A percentile compares a stretch with the other conserved stretches of the same genome.
Evolutionary conservation across 30 jellyfish, hydroid and myxozoan species (phyloP).

Genomic region (Chironex yamaguchii): DNA sequence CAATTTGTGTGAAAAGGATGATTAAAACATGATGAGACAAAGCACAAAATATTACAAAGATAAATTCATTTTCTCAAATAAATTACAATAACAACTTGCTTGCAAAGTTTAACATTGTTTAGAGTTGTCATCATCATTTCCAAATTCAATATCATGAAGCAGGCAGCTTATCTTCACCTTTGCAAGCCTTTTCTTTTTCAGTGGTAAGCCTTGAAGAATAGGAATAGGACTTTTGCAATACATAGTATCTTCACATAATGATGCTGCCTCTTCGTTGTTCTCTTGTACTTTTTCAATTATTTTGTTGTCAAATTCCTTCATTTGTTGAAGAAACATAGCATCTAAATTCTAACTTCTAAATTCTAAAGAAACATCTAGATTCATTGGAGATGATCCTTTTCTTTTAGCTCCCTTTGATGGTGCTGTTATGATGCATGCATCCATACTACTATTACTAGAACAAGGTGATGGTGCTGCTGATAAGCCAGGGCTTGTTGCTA

Average conservation of each 20-base stretch:
- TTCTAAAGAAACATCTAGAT: background rate
- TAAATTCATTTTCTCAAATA: too few species aligned
- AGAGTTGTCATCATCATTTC: background rate
- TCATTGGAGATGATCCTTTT: too few species aligned
- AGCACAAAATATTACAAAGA: background rate
- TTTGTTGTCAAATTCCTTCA: conserved; percentile 21
- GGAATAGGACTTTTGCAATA: conserved; percentile 12
- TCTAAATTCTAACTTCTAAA: background rate
- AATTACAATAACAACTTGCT: too few species aligned
- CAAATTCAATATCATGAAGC: conserved; percentile 24
- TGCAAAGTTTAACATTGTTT: too few species aligned
- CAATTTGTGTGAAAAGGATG: too few species aligned
- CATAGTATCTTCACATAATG: background rate
- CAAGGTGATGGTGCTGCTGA: conserved; percentile 25
- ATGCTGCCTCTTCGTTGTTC: background rate
- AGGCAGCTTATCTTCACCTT: background rate
- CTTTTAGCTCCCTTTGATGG: background rate
- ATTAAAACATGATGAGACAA: too few species aligned
- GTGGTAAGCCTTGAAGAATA: background rate
- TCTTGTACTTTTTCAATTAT: conserved; percentile 8
- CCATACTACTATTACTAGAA: conserved; percentile 15
- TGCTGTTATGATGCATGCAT: background rate
- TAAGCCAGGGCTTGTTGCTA: conserved; percentile 1
- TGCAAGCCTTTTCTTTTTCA: conserved; percentile 5
- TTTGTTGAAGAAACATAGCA: conserved; percentile 3